These are phyloP conservation scores for Calameuta idolon DNA, from an alignment of 2,888 invertebrate species.

Conservation along the genomic window DNA sequence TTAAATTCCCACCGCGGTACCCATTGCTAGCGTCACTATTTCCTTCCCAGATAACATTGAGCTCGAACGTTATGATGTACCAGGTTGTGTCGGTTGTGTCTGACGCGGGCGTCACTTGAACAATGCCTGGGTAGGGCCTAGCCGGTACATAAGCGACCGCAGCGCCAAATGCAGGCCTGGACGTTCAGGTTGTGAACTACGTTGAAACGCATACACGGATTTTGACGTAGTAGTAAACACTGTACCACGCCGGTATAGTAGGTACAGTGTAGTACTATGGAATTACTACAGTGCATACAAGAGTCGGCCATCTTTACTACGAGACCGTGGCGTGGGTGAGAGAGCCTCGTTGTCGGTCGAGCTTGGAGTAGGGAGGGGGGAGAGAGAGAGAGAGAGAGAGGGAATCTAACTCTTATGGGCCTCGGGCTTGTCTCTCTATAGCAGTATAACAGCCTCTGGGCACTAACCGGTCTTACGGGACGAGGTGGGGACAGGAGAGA, in stretches of 20 bases:
- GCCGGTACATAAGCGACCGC: constrained; percentile 47
- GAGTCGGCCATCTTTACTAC: constrained; percentile 61
- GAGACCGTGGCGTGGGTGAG: constrained; percentile 56
- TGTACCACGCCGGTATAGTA: constrained; percentile 1
- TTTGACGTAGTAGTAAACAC: background rate
- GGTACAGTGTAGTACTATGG: constrained; percentile 2
- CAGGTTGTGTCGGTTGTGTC: constrained; percentile 41
- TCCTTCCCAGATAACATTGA: background rate
- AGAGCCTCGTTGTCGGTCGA: constrained; percentile 51
- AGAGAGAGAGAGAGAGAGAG: background rate
- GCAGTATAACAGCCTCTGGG: background rate
- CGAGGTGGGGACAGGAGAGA: constrained; percentile 18
- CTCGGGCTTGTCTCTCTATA: constrained; percentile 6
- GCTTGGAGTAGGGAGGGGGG: constrained; percentile 5
- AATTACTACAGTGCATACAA: constrained; percentile 44
- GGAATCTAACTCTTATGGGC: constrained; percentile 22
- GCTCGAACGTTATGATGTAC: constrained; percentile 24
- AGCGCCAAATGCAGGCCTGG: constrained; percentile 51
- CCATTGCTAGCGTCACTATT: constrained; percentile 1
- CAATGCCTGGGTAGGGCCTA: constrained; percentile 60
- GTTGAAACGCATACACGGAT: background rate
- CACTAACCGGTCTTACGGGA: constrained; percentile 23
- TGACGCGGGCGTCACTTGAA: constrained; percentile 61
- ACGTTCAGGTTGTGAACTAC: constrained; percentile 51
- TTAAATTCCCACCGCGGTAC: constrained; percentile 1